Evolutionary conservation across 2,797 vertebrate species (phyloP).

Genomic region (Lacerta bilineata): DNA sequence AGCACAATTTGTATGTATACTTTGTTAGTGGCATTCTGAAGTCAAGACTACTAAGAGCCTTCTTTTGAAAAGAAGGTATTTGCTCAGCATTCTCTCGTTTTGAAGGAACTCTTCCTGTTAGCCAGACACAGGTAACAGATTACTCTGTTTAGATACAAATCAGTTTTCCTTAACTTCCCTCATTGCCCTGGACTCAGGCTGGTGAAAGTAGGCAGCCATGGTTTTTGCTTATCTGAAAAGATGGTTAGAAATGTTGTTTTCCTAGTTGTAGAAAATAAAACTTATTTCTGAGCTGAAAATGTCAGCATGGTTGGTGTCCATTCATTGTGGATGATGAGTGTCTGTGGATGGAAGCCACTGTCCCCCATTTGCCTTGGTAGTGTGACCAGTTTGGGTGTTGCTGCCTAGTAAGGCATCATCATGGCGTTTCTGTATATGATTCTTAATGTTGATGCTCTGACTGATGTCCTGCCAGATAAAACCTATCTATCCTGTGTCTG

Average conservation of each 20-base stretch:
- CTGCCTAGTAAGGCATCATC: neutral
- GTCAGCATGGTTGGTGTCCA: neutral
- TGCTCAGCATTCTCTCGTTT: neutral
- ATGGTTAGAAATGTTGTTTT: constrained; percentile 1
- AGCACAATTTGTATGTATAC: neutral
- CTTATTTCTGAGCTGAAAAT: constrained; percentile 12
- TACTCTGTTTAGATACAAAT: neutral
- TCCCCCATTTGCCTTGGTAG: neutral
- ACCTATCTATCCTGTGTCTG: neutral
- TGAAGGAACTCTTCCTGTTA: neutral
- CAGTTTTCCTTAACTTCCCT: neutral
- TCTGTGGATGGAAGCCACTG: constrained; percentile 25
- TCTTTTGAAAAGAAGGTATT: neutral
- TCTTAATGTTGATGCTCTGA: neutral
- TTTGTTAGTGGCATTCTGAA: neutral
- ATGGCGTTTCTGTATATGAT: neutral
- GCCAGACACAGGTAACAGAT: neutral
- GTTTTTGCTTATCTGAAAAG: constrained; percentile 20
- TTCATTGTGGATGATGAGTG: constrained; percentile 51
- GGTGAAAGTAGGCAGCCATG: constrained; percentile 13
- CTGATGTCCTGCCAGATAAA: neutral
- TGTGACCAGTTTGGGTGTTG: neutral
- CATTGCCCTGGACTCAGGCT: constrained; percentile 22
- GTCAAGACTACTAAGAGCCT: neutral
- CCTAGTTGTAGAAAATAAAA: constrained; percentile 66